Conservation (phyloP, 53 echinoderm and acorn worm species). For the Echinarachnius parma region DNA sequence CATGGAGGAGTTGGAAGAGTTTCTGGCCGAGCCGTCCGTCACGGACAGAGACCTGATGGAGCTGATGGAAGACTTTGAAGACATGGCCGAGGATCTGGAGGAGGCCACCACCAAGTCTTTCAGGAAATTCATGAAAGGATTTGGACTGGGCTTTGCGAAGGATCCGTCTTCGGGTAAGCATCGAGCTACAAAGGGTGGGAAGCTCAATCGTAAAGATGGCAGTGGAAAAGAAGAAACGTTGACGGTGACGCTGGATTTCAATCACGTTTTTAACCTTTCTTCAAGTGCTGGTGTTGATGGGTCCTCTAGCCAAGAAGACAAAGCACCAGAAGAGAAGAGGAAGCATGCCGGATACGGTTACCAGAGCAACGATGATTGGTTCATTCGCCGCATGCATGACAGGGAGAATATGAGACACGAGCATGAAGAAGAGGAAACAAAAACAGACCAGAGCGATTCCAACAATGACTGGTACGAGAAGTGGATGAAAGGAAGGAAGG, state of each 20-base stretch:
- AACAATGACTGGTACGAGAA: slow-evolving; percentile 72
- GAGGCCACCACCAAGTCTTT: slow-evolving; percentile 65
- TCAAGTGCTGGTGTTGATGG: not conserved
- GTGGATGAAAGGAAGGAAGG: slow-evolving; percentile 63
- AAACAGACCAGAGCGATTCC: slow-evolving; percentile 1
- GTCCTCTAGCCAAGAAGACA: not conserved
- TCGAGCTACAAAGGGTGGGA: not conserved
- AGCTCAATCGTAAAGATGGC: too few relatives aligned
- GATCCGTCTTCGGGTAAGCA: not conserved
- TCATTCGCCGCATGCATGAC: slow-evolving; percentile 68
- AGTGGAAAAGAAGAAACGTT: slow-evolving; percentile 7
- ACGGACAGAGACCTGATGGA: slow-evolving; percentile 77
- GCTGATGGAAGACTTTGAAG: slow-evolving; percentile 92
- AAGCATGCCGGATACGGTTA: slow-evolving; percentile 68
- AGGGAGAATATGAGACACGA: slow-evolving; percentile 45
- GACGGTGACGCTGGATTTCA: slow-evolving; percentile 28
- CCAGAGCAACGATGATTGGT: slow-evolving; percentile 80
- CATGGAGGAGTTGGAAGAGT: slow-evolving; percentile 86
- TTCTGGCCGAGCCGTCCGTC: slow-evolving; percentile 72
- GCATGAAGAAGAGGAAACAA: not conserved
- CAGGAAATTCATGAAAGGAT: slow-evolving; percentile 37
- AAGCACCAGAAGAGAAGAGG: not conserved
- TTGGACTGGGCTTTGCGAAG: not conserved
- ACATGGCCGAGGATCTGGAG: slow-evolving; percentile 87
- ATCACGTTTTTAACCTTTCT: slow-evolving; percentile 10